Base-by-base conservation (phyloP, 2,888 invertebrate species). In the Branchipolynoe longqiensis region DNA sequence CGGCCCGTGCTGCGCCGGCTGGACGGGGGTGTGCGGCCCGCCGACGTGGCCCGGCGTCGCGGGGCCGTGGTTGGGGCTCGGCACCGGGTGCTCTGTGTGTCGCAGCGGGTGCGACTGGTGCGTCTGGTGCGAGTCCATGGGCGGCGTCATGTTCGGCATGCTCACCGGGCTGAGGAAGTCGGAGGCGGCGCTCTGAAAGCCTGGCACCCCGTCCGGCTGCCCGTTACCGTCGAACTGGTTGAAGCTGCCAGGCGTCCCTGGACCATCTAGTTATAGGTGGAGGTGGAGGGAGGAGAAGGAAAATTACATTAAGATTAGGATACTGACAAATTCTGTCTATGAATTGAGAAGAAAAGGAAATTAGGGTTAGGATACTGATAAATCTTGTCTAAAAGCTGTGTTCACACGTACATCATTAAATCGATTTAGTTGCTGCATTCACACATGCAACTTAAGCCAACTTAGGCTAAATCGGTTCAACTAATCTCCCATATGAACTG, bases 111-210 rank as follows among this genome's bases (percentile, higher is more conserved):
- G 69, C 8, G 69, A 69, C 36, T 69, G 69, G 48, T 78, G 78
- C 28, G 62, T 14, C 62, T 62, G 62, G 62, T 62, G 62, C 0
- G 41, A 48, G 48, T 78, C 78, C 78, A 78, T 78, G n/a, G 78
- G 78, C 28, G 78, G 78, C n/a, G 78, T 78, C 78, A 78, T 78
- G 78, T 78, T 78, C 18, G 78, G 78, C 78, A 78, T 78, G 78
- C 78, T 78, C 86, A 97, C 94, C 18, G 97, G 97, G 83, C 97
- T 97, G 56, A 89, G 85, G 81, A 89, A 88, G 86, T 89, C 89
- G n/a, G 88, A 87, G 8, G 88, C 84, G 28, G 74, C 78, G 38
- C 84, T 78, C 58, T 84, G 84, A 78, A 84, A 84, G 58, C 69
- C 54, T n/a, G 59, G 83, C 25, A 54, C 83, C 4, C 41, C 59